These are phyloP conservation scores for Hippoglossus stenolepis DNA, from an alignment of 2,113 vertebrate genomes.

Conservation along the genomic window DNA sequence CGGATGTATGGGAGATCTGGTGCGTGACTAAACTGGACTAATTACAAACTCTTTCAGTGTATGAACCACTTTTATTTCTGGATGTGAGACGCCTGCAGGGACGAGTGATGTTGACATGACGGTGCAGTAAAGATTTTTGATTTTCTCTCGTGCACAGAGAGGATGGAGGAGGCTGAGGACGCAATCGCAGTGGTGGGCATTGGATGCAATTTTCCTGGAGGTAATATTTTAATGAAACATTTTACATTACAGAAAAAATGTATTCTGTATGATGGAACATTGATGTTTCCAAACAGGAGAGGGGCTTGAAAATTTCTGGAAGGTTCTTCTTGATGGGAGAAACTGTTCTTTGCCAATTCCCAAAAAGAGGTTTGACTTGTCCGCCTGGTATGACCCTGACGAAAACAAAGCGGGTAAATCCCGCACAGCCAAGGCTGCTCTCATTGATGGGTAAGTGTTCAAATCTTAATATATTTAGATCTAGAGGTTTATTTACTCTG, in stretches of 20 bases:
- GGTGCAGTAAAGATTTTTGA: slow-evolving; percentile 16
- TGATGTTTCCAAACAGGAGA: slow-evolving; percentile 75
- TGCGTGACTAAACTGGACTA: slow-evolving; percentile 25
- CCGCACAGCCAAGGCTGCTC: slow-evolving; percentile 79
- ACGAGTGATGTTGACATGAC: neutral
- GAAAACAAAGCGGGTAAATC: slow-evolving; percentile 84
- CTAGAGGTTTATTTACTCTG: neutral
- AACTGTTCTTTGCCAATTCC: slow-evolving; percentile 86
- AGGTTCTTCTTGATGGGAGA: slow-evolving; percentile 84
- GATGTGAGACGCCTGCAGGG: neutral
- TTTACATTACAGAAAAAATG: neutral
- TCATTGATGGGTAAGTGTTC: slow-evolving; percentile 81
- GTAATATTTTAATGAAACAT: slow-evolving; percentile 42
- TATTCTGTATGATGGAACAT: neutral
- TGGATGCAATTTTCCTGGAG: slow-evolving; percentile 84
- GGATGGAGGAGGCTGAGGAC: slow-evolving; percentile 66
- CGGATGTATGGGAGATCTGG: slow-evolving; percentile 43
- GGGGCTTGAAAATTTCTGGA: slow-evolving; percentile 87
- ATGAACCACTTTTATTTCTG: neutral
- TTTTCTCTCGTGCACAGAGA: slow-evolving; percentile 13
- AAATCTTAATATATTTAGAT: neutral
- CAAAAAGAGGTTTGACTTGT: slow-evolving; percentile 79
- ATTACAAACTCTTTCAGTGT: neutral
- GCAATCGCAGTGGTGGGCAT: slow-evolving; percentile 82
- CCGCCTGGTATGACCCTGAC: slow-evolving; percentile 84